Evolutionary conservation across 2,113 vertebrate species (phyloP).

Genomic region (Microcebus jonahi): DNA sequence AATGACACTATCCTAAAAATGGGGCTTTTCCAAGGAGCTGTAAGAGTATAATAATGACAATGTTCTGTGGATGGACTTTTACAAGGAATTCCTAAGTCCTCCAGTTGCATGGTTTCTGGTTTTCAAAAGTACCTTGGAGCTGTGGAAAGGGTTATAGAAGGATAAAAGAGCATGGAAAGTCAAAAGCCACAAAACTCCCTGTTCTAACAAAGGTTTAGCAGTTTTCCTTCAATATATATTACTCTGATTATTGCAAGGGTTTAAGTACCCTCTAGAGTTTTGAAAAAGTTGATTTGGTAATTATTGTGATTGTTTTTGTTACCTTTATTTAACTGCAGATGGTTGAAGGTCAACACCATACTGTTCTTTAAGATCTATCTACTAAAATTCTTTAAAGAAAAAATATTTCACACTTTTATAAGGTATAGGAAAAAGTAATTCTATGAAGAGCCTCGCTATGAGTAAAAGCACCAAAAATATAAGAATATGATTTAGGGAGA

Average conservation of each 20-base stretch:
- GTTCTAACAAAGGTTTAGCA: background rate
- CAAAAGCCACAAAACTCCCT: background rate
- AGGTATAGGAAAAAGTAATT: background rate
- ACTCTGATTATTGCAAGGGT: background rate
- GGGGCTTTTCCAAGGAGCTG: background rate
- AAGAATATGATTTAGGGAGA: background rate
- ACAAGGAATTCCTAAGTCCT: background rate
- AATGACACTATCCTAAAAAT: background rate
- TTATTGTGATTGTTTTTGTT: background rate
- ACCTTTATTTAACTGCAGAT: background rate
- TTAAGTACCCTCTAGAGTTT: background rate
- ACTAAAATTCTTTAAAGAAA: background rate
- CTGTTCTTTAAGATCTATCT: background rate
- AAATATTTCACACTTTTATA: background rate
- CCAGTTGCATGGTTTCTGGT: background rate
- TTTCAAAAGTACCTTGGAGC: background rate
- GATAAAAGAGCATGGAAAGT: background rate
- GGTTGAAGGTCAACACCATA: background rate
- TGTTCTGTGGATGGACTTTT: background rate
- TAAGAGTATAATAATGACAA: background rate
- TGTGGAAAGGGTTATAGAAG: background rate
- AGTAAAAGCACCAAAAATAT: background rate
- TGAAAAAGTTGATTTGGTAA: background rate
- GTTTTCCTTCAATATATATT: background rate
- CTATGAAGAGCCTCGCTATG: background rate